Evolutionary conservation across 53 echinoderm and acorn worm genomes (phyloP).

Genomic region (Echinarachnius parma): DNA sequence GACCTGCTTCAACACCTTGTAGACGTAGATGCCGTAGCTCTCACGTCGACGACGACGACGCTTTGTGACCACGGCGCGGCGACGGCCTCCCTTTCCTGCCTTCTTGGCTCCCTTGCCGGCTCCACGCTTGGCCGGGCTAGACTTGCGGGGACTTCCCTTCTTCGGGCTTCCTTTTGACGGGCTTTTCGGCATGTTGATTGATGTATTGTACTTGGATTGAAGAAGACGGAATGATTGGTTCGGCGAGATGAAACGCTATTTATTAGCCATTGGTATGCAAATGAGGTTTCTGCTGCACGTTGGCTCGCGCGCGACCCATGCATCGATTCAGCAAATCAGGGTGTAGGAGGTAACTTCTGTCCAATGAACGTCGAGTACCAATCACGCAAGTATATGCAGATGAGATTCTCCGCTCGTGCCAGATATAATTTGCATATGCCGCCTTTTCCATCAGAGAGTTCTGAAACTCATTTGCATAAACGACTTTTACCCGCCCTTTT

Average conservation of each 20-base stretch:
- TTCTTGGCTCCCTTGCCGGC: conserved; percentile 50
- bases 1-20: conserved; percentile 88
- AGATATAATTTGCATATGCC: too few relatives aligned
- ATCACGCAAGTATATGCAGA: too few relatives aligned
- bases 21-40: conserved; percentile 86
- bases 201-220: neutral
- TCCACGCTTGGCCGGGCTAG: conserved; percentile 1
- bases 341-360: too few relatives aligned
- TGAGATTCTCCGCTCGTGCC: too few relatives aligned
- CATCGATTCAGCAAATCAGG: too few relatives aligned
- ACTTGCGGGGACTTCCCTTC: conserved; percentile 6
- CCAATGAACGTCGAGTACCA: too few relatives aligned
- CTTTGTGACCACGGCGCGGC: conserved; percentile 27
- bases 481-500: too few relatives aligned
- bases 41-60: conserved; percentile 36
- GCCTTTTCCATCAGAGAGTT: too few relatives aligned
- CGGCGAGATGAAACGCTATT: neutral
- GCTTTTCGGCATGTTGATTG: conserved; percentile 7
- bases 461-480: too few relatives aligned
- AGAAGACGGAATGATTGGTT: neutral
- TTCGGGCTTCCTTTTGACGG: conserved; percentile 22
- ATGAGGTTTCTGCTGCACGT: conserved; percentile 21
- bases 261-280: conserved; percentile 30
- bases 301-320: too few relatives aligned
- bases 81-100: conserved; percentile 67